A percentile compares a stretch with the other conserved stretches of the same genome.
phyloP scores from a whole-genome alignment of 2,797 vertebrate species.

The Cirrhinus mrigala region DNA sequence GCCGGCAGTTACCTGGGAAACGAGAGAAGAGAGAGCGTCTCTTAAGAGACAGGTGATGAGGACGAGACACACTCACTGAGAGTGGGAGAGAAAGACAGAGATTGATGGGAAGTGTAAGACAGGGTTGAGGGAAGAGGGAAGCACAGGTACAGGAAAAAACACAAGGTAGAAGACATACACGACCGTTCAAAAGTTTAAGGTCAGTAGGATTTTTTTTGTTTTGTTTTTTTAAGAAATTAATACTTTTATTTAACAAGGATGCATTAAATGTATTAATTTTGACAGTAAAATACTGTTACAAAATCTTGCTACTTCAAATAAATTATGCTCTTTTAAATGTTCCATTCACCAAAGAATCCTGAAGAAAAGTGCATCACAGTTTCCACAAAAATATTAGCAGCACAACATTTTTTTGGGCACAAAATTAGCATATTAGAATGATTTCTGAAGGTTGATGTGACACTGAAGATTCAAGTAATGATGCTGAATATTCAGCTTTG shows the following conservation, averaged over 20 bases:
- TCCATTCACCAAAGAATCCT: not conserved
- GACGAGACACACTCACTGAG: conserved; percentile 76
- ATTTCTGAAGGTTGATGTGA: too few species aligned
- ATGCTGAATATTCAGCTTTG: too few species aligned
- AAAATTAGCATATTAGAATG: too few species aligned
- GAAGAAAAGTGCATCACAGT: not conserved
- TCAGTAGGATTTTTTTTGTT: not conserved
- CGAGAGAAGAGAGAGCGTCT: conserved; percentile 82
- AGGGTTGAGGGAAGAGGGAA: conserved; percentile 53
- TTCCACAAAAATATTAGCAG: too few species aligned
- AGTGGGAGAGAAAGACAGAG: conserved; percentile 48
- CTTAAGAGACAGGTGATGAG: conserved; percentile 78
- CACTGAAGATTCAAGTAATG: too few species aligned
- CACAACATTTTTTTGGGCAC: too few species aligned
- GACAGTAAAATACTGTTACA: not conserved
- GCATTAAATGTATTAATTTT: not conserved
- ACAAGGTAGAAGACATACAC: not conserved
- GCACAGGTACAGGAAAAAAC: conserved; percentile 2
- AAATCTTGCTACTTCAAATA: not conserved
- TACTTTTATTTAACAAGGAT: not conserved
- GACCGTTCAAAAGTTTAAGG: not conserved
- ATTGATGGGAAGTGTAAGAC: conserved; percentile 46
- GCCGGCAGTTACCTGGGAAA: conserved; percentile 84
- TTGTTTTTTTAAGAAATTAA: too few species aligned
- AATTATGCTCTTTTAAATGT: not conserved